Base-by-base conservation (phyloP, 2,888 invertebrate genomes). In the Cyrtodaria siliqua region DNA sequence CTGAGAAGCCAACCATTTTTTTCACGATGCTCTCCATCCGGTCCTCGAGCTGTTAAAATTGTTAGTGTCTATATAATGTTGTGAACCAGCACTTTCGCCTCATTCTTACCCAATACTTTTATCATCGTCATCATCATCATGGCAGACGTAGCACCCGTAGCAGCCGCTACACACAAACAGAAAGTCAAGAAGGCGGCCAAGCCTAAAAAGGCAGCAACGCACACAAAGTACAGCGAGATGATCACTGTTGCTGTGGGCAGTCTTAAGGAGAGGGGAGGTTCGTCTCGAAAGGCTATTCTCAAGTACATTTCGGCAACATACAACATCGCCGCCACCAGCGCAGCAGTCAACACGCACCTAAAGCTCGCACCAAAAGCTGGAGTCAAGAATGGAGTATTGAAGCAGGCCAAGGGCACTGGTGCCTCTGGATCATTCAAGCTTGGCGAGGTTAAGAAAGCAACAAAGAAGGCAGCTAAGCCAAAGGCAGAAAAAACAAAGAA, bases 271-370 rank as follows among this genome's bases (percentile, higher is more conserved):
- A 85, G 92, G 38, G 91, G 91, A 62, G 94, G 94, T 18, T 93
- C 93, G 26, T 93, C 93, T 6, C 88, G 93, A 59, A 93, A 93
- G 78, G 94, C 94, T 20, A 92, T 94, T 75, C 85, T 93, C 61
- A 93, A 94, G 76, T 93, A 93, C 88, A 92, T 94, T 71, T 68
- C 89, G 49, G 84, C 87, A 33, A 90, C 93, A 89, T 93, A 90
- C 91, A 92, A 91, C 61, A 92, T 94, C 42, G 92, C 91, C 29
- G 84, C 86, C 4, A 92, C 93, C 70, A 86, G 91, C 67, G 92
- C 92, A 74, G 78, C 88, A 14, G 89, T 92, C 76, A 93, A 93
- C 87, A 82, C 87, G 40, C 93, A 93, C 67, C 85, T 94, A 74
- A 93, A 93, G 77, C 77, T 90, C 49, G 92, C 93, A 8, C 86